Conservation (phyloP, 2,113 vertebrate species). For the Halichoerus grypus region DNA sequence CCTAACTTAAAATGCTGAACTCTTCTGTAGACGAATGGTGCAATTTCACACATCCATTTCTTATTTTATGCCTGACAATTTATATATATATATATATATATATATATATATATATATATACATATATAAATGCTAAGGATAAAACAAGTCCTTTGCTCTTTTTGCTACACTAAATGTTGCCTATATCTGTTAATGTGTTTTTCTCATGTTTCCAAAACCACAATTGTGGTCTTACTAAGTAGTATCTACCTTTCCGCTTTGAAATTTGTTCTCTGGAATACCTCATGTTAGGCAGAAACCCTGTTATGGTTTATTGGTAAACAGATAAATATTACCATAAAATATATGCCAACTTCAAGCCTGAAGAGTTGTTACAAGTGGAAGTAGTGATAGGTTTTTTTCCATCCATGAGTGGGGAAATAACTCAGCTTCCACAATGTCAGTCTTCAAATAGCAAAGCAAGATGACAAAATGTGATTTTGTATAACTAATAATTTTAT, state of each 20-base stretch:
- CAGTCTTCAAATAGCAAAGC: neutral
- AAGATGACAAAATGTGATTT: neutral
- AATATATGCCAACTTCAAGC: neutral
- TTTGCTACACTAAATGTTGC: neutral
- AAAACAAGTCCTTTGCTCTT: neutral
- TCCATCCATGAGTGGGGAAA: neutral
- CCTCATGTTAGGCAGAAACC: neutral
- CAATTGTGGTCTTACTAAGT: neutral
- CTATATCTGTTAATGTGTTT: neutral
- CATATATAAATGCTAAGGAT: neutral
- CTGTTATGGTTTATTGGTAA: neutral
- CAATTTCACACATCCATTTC: neutral
- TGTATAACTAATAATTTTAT: conserved; percentile 32
- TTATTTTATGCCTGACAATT: neutral
- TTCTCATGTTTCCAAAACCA: neutral
- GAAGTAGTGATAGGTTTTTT: neutral
- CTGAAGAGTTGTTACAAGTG: neutral
- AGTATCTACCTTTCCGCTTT: neutral
- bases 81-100: neutral
- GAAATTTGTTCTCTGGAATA: neutral
- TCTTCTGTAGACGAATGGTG: neutral
- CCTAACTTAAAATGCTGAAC: neutral
- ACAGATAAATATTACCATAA: neutral
- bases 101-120: no score
- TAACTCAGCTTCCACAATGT: neutral